Evolutionary conservation across 2,113 vertebrate species (phyloP).

Genomic region (Percopsis transmontana): DNA sequence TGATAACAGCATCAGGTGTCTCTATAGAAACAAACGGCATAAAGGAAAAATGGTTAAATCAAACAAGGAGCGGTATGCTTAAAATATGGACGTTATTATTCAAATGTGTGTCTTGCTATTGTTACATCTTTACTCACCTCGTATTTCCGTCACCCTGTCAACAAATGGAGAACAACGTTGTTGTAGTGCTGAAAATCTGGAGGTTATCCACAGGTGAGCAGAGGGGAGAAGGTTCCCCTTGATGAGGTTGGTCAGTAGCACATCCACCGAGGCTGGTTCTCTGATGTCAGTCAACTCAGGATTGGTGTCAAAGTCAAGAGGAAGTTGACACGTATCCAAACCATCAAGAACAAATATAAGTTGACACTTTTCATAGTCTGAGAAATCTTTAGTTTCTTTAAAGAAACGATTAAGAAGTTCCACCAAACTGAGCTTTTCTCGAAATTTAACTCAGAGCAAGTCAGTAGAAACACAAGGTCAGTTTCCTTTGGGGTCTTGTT

Average conservation of each 20-base stretch:
- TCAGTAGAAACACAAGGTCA: not conserved
- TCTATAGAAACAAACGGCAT: constrained; percentile 13
- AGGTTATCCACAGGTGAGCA: constrained; percentile 41
- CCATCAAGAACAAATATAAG: constrained; percentile 35
- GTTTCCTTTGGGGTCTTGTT: not conserved
- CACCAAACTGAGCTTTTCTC: not conserved
- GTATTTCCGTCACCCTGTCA: constrained; percentile 41
- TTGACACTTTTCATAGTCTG: not conserved
- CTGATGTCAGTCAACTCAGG: not conserved
- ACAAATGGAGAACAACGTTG: too few species aligned
- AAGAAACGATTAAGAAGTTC: not conserved
- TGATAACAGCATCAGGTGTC: not conserved
- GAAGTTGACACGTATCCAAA: constrained; percentile 17
- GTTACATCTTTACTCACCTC: constrained; percentile 23
- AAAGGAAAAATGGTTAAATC: not conserved
- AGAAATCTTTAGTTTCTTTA: not conserved
- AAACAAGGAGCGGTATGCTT: not conserved
- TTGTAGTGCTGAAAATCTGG: constrained; percentile 15
- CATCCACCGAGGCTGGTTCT: not conserved
- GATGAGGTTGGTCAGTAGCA: constrained; percentile 40
- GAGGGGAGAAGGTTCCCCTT: constrained; percentile 25
- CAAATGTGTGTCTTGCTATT: too few species aligned
- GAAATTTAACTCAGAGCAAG: not conserved
- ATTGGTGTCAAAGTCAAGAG: constrained; percentile 29
- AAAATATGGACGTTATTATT: too few species aligned